Percentiles rank a stretch among this genome's conserved stretches.
These are phyloP conservation scores for Saguinus midas DNA, from an alignment of 2,113 vertebrate genomes.

Conservation along the genomic window DNA sequence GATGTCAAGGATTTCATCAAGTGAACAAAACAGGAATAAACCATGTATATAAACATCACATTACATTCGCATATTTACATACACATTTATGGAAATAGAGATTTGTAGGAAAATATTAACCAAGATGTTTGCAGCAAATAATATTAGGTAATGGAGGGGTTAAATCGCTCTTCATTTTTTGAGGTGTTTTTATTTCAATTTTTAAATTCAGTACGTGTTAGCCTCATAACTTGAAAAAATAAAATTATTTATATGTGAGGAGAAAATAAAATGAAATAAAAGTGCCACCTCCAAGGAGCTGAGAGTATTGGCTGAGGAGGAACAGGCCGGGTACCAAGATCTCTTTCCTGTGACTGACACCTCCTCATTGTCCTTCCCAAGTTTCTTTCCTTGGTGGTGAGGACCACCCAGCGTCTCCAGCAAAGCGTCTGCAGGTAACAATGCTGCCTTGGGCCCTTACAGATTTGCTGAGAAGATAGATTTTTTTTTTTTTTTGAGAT, in stretches of 20 bases:
- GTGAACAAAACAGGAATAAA: background rate
- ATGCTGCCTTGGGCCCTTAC: background rate
- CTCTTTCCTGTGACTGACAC: background rate
- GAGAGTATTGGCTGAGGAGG: background rate
- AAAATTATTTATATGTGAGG: background rate
- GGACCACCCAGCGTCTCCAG: background rate
- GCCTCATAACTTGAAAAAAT: background rate
- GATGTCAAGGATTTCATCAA: background rate
- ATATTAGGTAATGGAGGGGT: background rate
- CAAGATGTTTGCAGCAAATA: background rate
- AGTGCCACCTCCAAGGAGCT: background rate
- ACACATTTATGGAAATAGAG: background rate
- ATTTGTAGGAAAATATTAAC: background rate
- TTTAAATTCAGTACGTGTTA: background rate
- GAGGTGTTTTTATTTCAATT: background rate
- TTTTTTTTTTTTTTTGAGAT: no score
- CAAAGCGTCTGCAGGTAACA: rapidly evolving
- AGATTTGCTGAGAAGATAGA: background rate
- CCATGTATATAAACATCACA: background rate
- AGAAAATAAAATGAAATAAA: background rate
- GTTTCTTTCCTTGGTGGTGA: background rate
- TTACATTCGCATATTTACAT: background rate
- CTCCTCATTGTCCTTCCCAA: background rate
- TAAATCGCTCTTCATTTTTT: no score
- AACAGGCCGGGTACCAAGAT: no score